Evolutionary conservation across 2,797 vertebrate genomes (phyloP), one percentile per base, ranked within the genome.

Genomic region (Gadopsis bispinosus): DNA sequence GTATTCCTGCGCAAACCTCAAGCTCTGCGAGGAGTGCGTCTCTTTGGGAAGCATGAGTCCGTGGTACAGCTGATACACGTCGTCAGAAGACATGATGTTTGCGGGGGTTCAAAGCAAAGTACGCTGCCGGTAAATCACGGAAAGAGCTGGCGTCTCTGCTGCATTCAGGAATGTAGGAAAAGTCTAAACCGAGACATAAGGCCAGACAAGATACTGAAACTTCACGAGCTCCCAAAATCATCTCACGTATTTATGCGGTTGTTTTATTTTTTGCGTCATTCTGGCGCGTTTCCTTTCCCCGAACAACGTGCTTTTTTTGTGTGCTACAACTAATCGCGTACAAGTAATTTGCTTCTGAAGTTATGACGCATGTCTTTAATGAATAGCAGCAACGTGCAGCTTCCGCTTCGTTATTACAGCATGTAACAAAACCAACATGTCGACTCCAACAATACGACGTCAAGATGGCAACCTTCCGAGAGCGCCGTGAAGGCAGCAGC

Each of bases 1-100:
- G 45, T 93, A 92, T 0, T 87, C 81, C 17, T 83, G 71, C 4
- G 76, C 83, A 65, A 90, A 93, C 35, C 72, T 63, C 16, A 95
- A 22, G 50, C 92, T 93, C 11, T 88, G 71, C 0, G 1, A 0
- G 1, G 64, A 75, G 79, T 95, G 93, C 4, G 80, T 88, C 47
- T 87, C 85, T 10, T 0, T 80, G 0, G 92, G 92, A 2, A 88
- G 0, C 4, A 73, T 0, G 0, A 87, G 12, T 14, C 83, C 88
- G 0, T 12, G 33, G 14, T 77, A 29, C 0, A 1, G 1, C 1
- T 83, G 0, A 8, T 65, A 89, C 1, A 41, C 6, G 0, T 77
- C 51, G 1, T 61, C 31, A 0, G 12, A 10, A 0, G 77, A 31
- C 73, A 75, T 73, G 1, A 33, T 75, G 33, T 0, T 10, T 5